phyloP scores from a whole-genome alignment of 2,888 invertebrate genomes.

The Diarsia dahlii region DNA sequence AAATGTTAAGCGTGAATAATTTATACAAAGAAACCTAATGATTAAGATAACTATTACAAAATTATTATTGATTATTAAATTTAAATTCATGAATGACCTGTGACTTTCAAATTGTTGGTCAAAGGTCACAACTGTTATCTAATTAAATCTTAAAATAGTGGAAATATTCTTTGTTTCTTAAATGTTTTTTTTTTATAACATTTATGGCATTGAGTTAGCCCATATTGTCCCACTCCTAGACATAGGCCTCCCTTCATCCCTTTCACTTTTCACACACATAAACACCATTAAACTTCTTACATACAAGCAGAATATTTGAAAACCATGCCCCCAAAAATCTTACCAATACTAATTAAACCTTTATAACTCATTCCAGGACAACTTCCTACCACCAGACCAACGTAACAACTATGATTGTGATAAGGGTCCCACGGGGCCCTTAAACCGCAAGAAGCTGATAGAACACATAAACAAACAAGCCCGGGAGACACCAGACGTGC shows the following conservation, averaged over 20 bases:
- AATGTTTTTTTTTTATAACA: background rate
- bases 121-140: background rate
- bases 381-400: constrained; percentile 98
- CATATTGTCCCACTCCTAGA: too few relatives aligned
- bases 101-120: background rate
- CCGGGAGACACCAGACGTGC: constrained; percentile 99
- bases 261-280: too few relatives aligned
- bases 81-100: background rate
- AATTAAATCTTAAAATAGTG: background rate
- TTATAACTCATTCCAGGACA: constrained; percentile 93
- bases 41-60: background rate
- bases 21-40: background rate
- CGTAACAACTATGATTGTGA: constrained; percentile 98
- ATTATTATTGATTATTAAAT: background rate
- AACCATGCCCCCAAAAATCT: too few relatives aligned
- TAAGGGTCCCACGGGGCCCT: constrained; percentile 98
- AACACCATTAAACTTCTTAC: too few relatives aligned
- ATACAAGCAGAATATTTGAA: background rate
- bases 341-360: constrained; percentile 4
- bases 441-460: constrained; percentile 98
- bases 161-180: background rate
- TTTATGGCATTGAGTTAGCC: background rate
- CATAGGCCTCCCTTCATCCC: too few relatives aligned
- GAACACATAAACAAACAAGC: constrained; percentile 99
- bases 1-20: constrained; percentile 18